A percentile compares a stretch with the other conserved stretches of the same genome.
Conservation (phyloP, 2,797 vertebrate genomes). For the Tauraco hartlaubi region DNA sequence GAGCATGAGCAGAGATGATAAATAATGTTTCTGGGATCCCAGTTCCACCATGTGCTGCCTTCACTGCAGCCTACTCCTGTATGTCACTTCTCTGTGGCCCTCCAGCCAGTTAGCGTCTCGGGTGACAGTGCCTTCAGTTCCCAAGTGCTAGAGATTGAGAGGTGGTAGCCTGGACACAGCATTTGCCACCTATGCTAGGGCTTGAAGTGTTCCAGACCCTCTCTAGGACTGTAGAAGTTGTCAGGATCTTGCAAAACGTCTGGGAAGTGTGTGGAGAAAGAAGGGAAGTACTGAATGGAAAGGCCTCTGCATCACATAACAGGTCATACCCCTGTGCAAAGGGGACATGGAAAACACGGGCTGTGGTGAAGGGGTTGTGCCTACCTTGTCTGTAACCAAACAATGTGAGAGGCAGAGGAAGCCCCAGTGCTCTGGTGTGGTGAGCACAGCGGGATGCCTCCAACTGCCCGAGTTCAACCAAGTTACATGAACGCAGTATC, state of each 20-base stretch:
- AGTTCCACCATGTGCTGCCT: neutral
- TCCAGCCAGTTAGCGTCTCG: neutral
- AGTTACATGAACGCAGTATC: conserved; percentile 28
- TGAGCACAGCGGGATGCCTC: neutral
- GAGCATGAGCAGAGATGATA: conserved; percentile 8
- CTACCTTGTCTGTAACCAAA: neutral
- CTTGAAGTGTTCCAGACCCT: neutral
- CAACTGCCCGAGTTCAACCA: neutral
- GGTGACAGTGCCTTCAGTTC: neutral
- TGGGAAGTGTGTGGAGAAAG: neutral
- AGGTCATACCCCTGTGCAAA: neutral
- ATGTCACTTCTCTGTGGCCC: neutral
- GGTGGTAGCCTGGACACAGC: neutral
- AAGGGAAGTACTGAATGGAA: neutral
- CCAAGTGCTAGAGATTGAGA: neutral
- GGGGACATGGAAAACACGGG: neutral
- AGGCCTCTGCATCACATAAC: accelerated
- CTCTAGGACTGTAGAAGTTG: neutral
- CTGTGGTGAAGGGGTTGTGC: neutral
- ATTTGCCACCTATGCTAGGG: neutral
- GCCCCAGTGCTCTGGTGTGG: neutral
- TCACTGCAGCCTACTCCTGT: neutral
- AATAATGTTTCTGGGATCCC: neutral
- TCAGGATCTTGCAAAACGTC: neutral
- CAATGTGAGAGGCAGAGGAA: neutral